Evolutionary conservation across 2,797 vertebrate species (phyloP), one percentile per base, ranked within the genome.

Genomic region (Ctenosaura bakeri): DNA sequence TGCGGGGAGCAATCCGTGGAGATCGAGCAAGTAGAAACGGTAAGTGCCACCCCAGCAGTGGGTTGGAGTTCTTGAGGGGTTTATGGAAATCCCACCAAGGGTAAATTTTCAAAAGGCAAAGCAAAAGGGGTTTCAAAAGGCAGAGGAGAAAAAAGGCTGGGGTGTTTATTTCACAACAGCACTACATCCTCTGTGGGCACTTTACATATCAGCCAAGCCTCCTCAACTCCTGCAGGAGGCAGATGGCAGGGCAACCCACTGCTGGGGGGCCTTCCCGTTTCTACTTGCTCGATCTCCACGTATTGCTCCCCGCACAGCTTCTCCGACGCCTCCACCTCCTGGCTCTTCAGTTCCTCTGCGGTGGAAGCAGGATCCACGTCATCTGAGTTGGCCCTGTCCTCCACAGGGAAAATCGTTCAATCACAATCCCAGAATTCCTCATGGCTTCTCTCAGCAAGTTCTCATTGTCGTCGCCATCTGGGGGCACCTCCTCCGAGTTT

Each of bases 401-500:
- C 97, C 83, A 96, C 81, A n/a, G n/a, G 0, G 95, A 50, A 0
- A 97, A 97, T 0, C 97, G 97, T 93, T 97, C 98, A 0, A 99
- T 97, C 22, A 98, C 97, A 0, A 99, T 98, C 82, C 98, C 98
- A 0, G 99, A 99, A 95, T 99, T 99, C 96, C 98, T 98, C 97
- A 99, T 98, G 95, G 99, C 99, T 95, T 99, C 98, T 90, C 98
- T 98, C 93, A 99, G 98, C 91, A 99, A 97, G 89, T 98, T 98
- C 96, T 99, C 98, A 0, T 97, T 98, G 87, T 97, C 97, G n/a
- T 98, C 97, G 0, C 91, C 91, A 1, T 96, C 91, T 0, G 95
- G 94, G 0, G 95, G 90, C 86, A 96, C 94, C 92, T 97, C 97
- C 92, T 97, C 95, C 0, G 95, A 74, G 84, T 74, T 89, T 0